phyloP scores from a whole-genome alignment of 2,797 vertebrate species.

The Fistularia tabacaria region DNA sequence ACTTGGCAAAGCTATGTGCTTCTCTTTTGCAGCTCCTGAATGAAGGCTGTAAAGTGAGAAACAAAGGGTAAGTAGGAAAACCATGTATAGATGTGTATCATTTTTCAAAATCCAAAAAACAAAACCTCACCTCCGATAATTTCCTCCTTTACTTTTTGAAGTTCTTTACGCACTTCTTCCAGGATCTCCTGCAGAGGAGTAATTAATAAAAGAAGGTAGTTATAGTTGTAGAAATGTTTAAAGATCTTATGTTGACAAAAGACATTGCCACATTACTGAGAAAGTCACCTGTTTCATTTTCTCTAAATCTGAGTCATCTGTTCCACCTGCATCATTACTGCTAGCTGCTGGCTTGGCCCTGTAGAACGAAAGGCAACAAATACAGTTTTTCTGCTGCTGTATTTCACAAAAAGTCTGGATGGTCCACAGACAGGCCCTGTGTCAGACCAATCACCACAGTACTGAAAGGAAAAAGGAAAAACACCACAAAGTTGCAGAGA shows the following conservation, averaged over 20 bases:
- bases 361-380: constrained; percentile 25
- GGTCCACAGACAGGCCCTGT: constrained; percentile 17
- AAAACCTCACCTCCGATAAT: constrained; percentile 83
- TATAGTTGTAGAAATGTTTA: neutral
- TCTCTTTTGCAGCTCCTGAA: constrained; percentile 87
- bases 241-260: neutral
- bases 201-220: neutral
- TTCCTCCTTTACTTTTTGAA: constrained; percentile 93
- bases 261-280: neutral
- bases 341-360: constrained; percentile 67
- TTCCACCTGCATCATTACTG: constrained; percentile 64
- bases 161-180: constrained; percentile 87
- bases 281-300: constrained; percentile 84
- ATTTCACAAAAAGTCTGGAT: constrained; percentile 6
- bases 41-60: constrained; percentile 73
- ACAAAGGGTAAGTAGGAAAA: constrained; percentile 2
- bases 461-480: constrained; percentile 12
- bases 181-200: constrained; percentile 81
- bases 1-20: constrained; percentile 74
- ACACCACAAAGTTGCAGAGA: constrained; percentile 7
- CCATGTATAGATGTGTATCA: neutral
- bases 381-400: neutral
- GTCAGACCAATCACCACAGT: constrained; percentile 15
- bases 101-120: too few relatives aligned
- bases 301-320: constrained; percentile 84